Conservation (phyloP, 2,888 invertebrate species). For the Bombylius major region DNA sequence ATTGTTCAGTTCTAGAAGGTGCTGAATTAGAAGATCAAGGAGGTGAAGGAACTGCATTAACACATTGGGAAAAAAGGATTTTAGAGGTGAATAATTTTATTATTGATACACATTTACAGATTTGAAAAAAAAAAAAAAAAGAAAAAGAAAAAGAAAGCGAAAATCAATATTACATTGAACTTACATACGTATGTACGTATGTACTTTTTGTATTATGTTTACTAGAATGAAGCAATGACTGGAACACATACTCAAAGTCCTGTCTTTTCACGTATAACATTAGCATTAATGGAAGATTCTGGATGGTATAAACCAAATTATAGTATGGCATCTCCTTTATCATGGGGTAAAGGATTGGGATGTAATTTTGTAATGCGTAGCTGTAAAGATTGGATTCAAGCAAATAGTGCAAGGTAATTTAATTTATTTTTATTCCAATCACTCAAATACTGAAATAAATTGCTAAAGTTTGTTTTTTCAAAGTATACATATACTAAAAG, state of each 20-base stretch:
- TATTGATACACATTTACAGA: not conserved
- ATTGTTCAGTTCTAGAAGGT: conserved; percentile 77
- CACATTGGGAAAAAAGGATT: conserved; percentile 98
- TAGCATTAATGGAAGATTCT: conserved; percentile 96
- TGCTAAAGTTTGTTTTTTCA: too few species aligned
- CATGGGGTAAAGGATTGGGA: conserved; percentile 85
- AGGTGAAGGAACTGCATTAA: conserved; percentile 89
- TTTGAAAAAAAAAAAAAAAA: too few species aligned
- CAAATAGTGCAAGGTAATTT: conserved; percentile 52
- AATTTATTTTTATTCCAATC: not conserved
- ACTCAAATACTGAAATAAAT: too few species aligned
- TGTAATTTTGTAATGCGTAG: conserved; percentile 89
- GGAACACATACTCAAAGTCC: conserved; percentile 98
- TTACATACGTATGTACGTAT: too few species aligned
- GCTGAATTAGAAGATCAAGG: conserved; percentile 98
- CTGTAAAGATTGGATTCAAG: conserved; percentile 92
- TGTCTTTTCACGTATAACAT: conserved; percentile 85
- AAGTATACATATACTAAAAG: too few species aligned
- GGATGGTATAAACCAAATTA: conserved; percentile 95
- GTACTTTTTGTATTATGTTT: too few species aligned
- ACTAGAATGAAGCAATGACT: conserved; percentile 96
- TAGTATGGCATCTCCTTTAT: conserved; percentile 67
- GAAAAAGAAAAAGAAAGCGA: too few species aligned
- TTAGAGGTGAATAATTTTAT: conserved; percentile 61
- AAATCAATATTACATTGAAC: too few species aligned